Evolutionary conservation across 2,888 invertebrate species (phyloP).

Genomic region (Anorthoa munda): DNA sequence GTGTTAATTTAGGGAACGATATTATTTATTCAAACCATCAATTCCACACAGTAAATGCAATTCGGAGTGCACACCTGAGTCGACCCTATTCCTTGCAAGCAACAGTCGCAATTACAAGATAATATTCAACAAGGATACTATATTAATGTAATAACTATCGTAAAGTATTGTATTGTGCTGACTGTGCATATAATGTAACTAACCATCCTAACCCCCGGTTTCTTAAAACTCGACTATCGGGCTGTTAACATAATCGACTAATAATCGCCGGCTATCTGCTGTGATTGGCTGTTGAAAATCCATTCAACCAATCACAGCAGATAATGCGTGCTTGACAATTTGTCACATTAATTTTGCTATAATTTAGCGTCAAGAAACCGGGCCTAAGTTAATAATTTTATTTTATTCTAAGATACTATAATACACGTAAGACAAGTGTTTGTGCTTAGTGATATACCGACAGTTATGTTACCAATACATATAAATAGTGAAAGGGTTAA

Average conservation of each 20-base stretch:
- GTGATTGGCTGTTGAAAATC: no score
- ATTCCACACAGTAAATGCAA: constrained; percentile 81
- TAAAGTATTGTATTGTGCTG: constrained; percentile 81
- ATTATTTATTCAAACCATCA: constrained; percentile 73
- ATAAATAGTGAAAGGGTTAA: constrained; percentile 51
- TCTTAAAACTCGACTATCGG: no score
- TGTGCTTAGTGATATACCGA: constrained; percentile 76
- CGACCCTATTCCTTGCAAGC: constrained; percentile 53
- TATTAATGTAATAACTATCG: constrained; percentile 70
- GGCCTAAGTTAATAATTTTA: constrained; percentile 66
- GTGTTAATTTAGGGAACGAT: constrained; percentile 76
- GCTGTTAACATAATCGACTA: no score
- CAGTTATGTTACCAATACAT: constrained; percentile 53
- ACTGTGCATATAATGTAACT: constrained; percentile 80
- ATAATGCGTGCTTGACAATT: no score
- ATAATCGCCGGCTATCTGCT: no score
- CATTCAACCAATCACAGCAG: no score
- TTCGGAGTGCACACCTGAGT: constrained; percentile 63
- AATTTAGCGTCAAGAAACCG: no score
- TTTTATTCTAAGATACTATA: constrained; percentile 72
- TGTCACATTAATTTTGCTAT: no score
- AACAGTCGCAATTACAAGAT: constrained; percentile 61
- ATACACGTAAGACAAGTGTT: constrained; percentile 74
- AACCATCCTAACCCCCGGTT: constrained; percentile 60
- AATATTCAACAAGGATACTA: constrained; percentile 72